These are phyloP conservation scores for Nanorana parkeri DNA, from an alignment of 2,113 vertebrate species.

Conservation along the genomic window DNA sequence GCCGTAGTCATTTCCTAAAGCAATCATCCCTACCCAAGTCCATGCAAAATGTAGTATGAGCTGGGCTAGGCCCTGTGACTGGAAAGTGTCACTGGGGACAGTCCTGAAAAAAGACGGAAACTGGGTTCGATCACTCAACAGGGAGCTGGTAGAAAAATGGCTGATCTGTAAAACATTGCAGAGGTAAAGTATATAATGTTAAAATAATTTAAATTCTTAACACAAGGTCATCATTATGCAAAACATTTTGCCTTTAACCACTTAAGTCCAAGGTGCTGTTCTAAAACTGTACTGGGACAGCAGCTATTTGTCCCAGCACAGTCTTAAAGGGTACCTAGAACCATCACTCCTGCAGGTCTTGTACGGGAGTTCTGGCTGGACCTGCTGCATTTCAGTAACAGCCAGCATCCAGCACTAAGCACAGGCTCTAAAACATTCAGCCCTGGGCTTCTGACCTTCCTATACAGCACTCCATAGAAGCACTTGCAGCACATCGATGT, in stretches of 20 bases:
- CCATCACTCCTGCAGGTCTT: too few species aligned
- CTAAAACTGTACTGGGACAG: too few species aligned
- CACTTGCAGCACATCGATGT: too few species aligned
- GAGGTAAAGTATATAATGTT: not conserved
- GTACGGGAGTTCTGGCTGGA: too few species aligned
- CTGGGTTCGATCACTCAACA: conserved; percentile 41
- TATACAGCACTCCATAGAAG: too few species aligned
- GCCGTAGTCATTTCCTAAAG: conserved; percentile 33
- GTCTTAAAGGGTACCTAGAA: too few species aligned
- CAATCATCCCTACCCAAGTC: conserved; percentile 32
- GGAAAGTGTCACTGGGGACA: conserved; percentile 62
- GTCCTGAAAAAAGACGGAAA: conserved; percentile 66
- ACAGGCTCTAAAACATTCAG: too few species aligned
- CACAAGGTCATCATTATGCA: not conserved
- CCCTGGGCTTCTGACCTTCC: too few species aligned
- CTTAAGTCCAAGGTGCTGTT: too few species aligned
- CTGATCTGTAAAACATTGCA: conserved; percentile 27
- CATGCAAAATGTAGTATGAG: conserved; percentile 46
- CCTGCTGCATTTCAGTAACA: too few species aligned
- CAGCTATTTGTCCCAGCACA: too few species aligned
- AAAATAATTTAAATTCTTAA: not conserved
- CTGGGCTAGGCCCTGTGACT: conserved; percentile 39
- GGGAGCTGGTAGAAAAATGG: conserved; percentile 35
- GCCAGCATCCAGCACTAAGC: too few species aligned
- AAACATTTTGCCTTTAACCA: not conserved